Evolutionary conservation across 2,888 invertebrate genomes (phyloP).

Genomic region (Steromphala cineraria): DNA sequence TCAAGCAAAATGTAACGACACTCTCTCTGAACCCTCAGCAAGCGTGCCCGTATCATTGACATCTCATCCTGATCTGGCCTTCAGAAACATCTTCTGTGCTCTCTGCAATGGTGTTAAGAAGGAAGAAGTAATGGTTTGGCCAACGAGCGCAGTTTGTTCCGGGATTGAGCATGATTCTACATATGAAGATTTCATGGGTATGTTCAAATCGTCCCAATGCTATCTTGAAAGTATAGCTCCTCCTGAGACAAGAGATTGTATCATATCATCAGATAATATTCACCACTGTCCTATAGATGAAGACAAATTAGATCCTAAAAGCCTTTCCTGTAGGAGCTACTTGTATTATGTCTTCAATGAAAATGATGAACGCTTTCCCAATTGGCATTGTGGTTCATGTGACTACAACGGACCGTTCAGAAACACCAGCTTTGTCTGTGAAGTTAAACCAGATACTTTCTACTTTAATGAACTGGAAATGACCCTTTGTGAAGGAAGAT

Average conservation of each 20-base stretch:
- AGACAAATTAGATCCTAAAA: too few relatives aligned
- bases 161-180: neutral
- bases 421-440: too few relatives aligned
- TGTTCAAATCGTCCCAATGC: neutral
- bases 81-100: neutral
- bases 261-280: too few relatives aligned
- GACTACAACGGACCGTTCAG: too few relatives aligned
- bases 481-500: too few relatives aligned
- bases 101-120: neutral
- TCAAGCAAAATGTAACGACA: neutral
- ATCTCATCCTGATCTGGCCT: neutral
- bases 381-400: too few relatives aligned
- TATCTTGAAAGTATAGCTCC: neutral
- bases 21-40: neutral
- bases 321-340: too few relatives aligned
- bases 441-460: too few relatives aligned
- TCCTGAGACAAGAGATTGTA: neutral
- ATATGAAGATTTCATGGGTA: neutral
- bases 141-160: neutral
- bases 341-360: too few relatives aligned
- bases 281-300: too few relatives aligned
- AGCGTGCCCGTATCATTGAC: neutral
- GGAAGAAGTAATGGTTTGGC: neutral
- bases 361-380: too few relatives aligned
- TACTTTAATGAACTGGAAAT: too few relatives aligned